Evolutionary conservation across 2,888 invertebrate genomes (phyloP).

Genomic region (Choristoneura rosaceana): DNA sequence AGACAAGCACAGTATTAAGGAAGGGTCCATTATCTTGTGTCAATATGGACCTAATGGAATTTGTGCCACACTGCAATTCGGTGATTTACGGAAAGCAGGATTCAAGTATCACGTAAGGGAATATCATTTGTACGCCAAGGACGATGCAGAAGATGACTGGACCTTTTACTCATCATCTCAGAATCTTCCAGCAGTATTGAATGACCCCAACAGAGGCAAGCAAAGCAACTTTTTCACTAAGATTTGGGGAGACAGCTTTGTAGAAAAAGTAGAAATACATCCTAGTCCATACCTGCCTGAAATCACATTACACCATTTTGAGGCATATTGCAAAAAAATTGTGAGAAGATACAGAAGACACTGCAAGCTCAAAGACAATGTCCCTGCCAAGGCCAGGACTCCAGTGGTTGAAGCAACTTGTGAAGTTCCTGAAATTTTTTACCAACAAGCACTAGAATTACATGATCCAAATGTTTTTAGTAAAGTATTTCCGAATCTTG

Average conservation of each 20-base stretch:
- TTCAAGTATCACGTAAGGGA: conserved; percentile 94
- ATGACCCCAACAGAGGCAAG: conserved; percentile 97
- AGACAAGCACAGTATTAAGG: conserved; percentile 92
- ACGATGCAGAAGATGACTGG: conserved; percentile 87
- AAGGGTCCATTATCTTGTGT: conserved; percentile 94
- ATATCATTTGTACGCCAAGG: conserved; percentile 81
- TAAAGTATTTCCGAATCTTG: conserved; percentile 91
- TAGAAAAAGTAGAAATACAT: conserved; percentile 91
- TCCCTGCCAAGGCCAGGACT: conserved; percentile 70
- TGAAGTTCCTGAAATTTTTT: conserved; percentile 94
- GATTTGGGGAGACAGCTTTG: conserved; percentile 98
- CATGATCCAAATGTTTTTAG: conserved; percentile 93
- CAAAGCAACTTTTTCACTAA: conserved; percentile 97
- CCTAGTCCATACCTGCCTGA: conserved; percentile 93
- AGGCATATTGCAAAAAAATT: conserved; percentile 93
- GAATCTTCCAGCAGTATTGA: conserved; percentile 97
- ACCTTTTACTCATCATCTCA: conserved; percentile 96
- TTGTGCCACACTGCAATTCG: conserved; percentile 94
- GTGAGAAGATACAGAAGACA: conserved; percentile 88
- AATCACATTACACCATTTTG: conserved; percentile 93
- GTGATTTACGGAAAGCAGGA: conserved; percentile 94
- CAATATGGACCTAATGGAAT: conserved; percentile 95
- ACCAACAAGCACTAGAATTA: conserved; percentile 91
- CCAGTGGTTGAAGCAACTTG: conserved; percentile 83
- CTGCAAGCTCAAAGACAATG: conserved; percentile 81